phyloP scores from a whole-genome alignment of 2,113 vertebrate species.

The Lonchura striata region DNA sequence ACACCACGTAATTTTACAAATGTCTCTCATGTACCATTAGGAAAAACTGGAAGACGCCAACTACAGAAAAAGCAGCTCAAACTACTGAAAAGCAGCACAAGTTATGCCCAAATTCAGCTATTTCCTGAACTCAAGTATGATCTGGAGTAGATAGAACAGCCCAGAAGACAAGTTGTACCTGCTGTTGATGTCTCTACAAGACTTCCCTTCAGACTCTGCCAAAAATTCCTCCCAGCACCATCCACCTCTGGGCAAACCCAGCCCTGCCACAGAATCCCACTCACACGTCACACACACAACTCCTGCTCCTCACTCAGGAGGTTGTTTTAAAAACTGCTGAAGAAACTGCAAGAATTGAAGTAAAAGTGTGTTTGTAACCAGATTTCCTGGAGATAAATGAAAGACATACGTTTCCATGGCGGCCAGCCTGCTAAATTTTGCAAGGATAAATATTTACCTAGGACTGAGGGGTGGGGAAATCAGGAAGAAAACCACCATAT shows the following conservation, averaged over 20 bases:
- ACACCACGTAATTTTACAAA: background rate
- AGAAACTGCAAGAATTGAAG: slow-evolving; percentile 32
- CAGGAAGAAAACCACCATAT: slow-evolving; percentile 14
- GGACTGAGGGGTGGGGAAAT: background rate
- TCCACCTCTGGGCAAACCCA: background rate
- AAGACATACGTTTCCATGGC: slow-evolving; percentile 42
- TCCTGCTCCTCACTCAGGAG: background rate
- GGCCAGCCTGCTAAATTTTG: slow-evolving; percentile 39
- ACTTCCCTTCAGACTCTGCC: background rate
- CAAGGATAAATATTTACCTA: slow-evolving; percentile 68
- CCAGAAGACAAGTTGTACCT: background rate
- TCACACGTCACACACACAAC: background rate
- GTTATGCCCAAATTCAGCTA: background rate
- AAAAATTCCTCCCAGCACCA: background rate
- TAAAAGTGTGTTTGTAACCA: slow-evolving; percentile 25
- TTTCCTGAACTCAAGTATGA: background rate
- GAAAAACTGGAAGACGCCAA: background rate
- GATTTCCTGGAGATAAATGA: slow-evolving; percentile 53
- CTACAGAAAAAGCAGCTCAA: background rate
- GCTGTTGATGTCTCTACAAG: background rate
- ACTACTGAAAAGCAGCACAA: rapidly evolving
- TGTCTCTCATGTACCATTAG: rapidly evolving
- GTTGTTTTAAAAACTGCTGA: background rate
- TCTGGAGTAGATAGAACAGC: background rate
- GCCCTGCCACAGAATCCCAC: background rate